Evolutionary conservation across 2,888 invertebrate genomes (phyloP), one percentile per base, ranked within the genome.

Genomic region (Lingula anatina): DNA sequence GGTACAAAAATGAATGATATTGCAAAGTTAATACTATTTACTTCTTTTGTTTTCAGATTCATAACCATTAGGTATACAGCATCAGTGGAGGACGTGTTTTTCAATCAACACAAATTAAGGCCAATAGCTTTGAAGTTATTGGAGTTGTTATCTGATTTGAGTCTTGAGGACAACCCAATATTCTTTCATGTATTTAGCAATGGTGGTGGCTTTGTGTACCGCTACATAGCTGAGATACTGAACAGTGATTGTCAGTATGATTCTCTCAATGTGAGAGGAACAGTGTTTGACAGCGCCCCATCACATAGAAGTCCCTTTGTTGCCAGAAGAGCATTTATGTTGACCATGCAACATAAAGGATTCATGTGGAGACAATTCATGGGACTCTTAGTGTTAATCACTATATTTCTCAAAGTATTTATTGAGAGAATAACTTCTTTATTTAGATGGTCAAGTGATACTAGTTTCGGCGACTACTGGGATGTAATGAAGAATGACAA

Each of bases 181-280:
- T 83, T 88, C 54, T 83, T 88, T 68, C 88, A 88, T 65, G 81
- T 85, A 49, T 87, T 88, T 70, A 87, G 87, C 54, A 88, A 88
- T 68, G 85, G 87, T n/a, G 88, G 87, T 20, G 84, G 85, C 3
- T 84, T 83, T 66, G 79, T 87, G 9, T 87, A 87, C 70, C 83
- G 83, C 56, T 84, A 85, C 71, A 83, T 87, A 59, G 83, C 83
- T 31, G 67, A 83, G 51, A 84, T 84, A 51, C 83, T 69, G 21
- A 55, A 52, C 39, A 49, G 47, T 3, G 38, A 52, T 2, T 42
- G 48, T 5, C 42, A 50, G 37, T 59, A 60, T 46, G 36, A 46
- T 21, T 52, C 53, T 18, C 48, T 65, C 7, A 51, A 56, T 38
- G 58, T 68, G 3, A 52, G 50, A 37, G 68, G 68, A n/a, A 57